A percentile compares a stretch with the other conserved stretches of the same genome.
These are phyloP conservation scores for Drosophila dunni DNA, from an alignment of 1,140 invertebrate genomes.

Conservation along the genomic window DNA sequence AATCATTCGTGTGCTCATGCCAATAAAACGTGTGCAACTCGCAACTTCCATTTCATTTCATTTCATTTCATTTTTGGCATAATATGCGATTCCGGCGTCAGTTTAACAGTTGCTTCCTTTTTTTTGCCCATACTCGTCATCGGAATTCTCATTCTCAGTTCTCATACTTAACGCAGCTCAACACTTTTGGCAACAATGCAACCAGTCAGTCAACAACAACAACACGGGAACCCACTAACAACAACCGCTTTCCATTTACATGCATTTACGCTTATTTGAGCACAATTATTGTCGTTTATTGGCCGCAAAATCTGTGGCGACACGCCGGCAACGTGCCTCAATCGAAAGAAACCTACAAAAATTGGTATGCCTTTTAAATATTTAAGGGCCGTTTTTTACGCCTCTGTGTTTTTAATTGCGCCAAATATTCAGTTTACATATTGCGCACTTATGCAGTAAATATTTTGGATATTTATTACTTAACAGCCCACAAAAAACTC, in stretches of 20 bases:
- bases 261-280: slow-evolving; percentile 79
- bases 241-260: slow-evolving; percentile 48
- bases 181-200: slow-evolving; percentile 76
- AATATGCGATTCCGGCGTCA: slow-evolving; percentile 55
- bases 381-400: slow-evolving; percentile 52
- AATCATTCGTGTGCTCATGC: slow-evolving; percentile 67
- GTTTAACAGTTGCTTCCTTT: slow-evolving; percentile 46
- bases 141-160: slow-evolving; percentile 7
- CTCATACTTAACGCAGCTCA: slow-evolving; percentile 27
- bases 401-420: slow-evolving; percentile 60
- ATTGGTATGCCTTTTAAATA: slow-evolving; percentile 57
- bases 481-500: slow-evolving; percentile 6
- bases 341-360: slow-evolving; percentile 25
- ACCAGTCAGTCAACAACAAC: neutral
- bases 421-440: slow-evolving; percentile 68
- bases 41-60: slow-evolving; percentile 74
- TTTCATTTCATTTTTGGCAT: slow-evolving; percentile 66
- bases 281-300: slow-evolving; percentile 81
- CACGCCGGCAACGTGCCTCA: slow-evolving; percentile 32
- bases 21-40: slow-evolving; percentile 79
- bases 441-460: slow-evolving; percentile 61
- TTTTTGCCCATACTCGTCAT: slow-evolving; percentile 65
- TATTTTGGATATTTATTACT: slow-evolving; percentile 57
- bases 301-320: slow-evolving; percentile 69
- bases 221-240: neutral